Base-by-base conservation (phyloP, 1,140 invertebrate species). In the Ceratosolen solmsi region DNA sequence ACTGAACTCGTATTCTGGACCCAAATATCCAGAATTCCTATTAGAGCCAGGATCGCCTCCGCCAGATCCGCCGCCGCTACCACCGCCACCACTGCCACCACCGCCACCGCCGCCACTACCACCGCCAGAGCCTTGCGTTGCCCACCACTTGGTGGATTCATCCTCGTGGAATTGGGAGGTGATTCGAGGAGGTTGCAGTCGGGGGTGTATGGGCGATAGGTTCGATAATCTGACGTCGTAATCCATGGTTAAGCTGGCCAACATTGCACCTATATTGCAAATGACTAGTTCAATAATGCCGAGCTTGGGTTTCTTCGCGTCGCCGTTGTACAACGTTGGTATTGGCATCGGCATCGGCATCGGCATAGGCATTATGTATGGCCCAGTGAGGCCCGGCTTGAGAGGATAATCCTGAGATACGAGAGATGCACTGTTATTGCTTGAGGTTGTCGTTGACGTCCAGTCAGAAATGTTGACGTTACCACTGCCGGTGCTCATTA, bases 161-260 rank as follows among this genome's bases (percentile, higher is more conserved):
- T 91, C 89, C 41, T 90, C 90, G 13, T 58, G n/a, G 20, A 41
- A 27, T 25, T 86, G 84, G 1, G 90, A 87, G 13, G 84, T 73
- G 25, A 86, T 15, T 58, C 86, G 85, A 3, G 95, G 94, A 86
- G 95, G 94, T 86, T 95, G 94, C 49, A 97, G 89, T 78, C 94
- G 94, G 7, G 96, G 96, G 92, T 97, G 96, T 82, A 97, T 92
- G 0, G 96, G 95, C 81, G 95, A 95, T 72, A 97, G 93, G 88
- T 97, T 97, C 36, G 96, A 96, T 87, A 97, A 93, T 86, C 97
- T 93, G 33, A 99, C 95, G 92, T 98, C 97, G 87, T 97, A 98
- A 1, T 97, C 98, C 38, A 96, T 95, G 0, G 95, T 97, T 20
- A 99, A 95, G 30, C 96, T 94, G 0, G 97, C 97, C 83, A 98